Evolutionary conservation across 2,888 invertebrate species (phyloP), one percentile per base, ranked within the genome.

Genomic region (Xanthia icteritia): DNA sequence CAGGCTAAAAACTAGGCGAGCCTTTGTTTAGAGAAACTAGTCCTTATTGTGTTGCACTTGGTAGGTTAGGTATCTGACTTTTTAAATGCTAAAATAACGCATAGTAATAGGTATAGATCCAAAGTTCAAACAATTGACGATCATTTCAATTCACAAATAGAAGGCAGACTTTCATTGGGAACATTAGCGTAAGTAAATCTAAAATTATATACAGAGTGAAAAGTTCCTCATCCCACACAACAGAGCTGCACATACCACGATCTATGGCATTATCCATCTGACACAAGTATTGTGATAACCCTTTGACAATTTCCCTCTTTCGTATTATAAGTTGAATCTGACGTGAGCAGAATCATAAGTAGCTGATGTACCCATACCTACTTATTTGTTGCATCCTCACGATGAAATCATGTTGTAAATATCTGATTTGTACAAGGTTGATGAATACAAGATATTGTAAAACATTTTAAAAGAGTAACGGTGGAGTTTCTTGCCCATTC

Each of bases 281-380:
- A 70, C 15, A 65, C 65, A 69, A 75, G 54, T 76, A 48, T 20
- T 5, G 76, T 66, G 76, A 76, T 31, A 60, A 80, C 69, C 63
- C 23, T 54, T 65, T 9, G 58, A 36, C 39, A n/a, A 54, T 36
- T 61, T 42, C 5, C 64, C 64, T 31, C 2, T 61, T 54, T 20
- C 5, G n/a, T n/a, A n/a, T n/a, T 27, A 15, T 27, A 17, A 17
- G 8, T 51, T 54, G 27, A 56, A 51, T 45, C n/a, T 27, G 64
- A 54, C 66, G 39, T 31, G 76, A 45, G n/a, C 31, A 15, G 68
- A 81, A 68, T 81, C n/a, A 23, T 15, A 81, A 81, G 75, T n/a
- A 68, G 75, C 51, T 8, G 9, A 27, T 31, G 8, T 51, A 66
- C 15, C 23, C 13, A 6, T 23, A 39, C 4, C 8, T 15, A 27